Percentiles rank a stretch among this genome's conserved stretches.
Evolutionary conservation across 2,113 vertebrate species (phyloP).

Genomic region (Spheniscus mendiculus): DNA sequence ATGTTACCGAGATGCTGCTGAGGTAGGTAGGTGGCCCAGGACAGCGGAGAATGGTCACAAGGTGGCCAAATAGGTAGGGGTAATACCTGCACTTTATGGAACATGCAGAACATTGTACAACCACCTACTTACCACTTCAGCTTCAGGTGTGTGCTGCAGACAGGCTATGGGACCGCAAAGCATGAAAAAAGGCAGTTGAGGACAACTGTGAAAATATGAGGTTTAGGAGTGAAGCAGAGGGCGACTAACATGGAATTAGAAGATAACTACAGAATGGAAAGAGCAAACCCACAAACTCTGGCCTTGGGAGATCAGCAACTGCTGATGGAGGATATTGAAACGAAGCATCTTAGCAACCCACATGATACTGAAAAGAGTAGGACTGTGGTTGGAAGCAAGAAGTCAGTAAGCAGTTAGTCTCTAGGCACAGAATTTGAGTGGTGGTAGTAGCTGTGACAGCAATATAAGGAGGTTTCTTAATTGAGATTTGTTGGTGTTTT

Average conservation of each 20-base stretch:
- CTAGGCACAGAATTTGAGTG: background rate
- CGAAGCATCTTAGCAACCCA: background rate
- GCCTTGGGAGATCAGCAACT: background rate
- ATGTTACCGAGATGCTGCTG: background rate
- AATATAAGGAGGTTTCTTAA: background rate
- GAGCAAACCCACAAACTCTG: background rate
- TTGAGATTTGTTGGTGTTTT: background rate
- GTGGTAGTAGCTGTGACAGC: background rate
- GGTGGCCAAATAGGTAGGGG: background rate
- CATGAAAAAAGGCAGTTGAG: background rate
- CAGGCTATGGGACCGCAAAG: background rate
- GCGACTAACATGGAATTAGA: background rate
- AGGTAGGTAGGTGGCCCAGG: background rate
- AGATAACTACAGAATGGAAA: background rate
- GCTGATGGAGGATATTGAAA: background rate
- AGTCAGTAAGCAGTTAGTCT: background rate
- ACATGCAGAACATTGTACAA: background rate
- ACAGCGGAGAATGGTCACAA: background rate
- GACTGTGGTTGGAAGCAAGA: background rate
- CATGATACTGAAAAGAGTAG: background rate
- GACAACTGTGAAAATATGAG: background rate
- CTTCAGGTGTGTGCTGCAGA: background rate
- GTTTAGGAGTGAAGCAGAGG: background rate
- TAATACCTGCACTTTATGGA: background rate
- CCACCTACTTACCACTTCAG: background rate